Evolutionary conservation across 2,888 invertebrate genomes (phyloP).

Genomic region (Hypomecis punctinalis): DNA sequence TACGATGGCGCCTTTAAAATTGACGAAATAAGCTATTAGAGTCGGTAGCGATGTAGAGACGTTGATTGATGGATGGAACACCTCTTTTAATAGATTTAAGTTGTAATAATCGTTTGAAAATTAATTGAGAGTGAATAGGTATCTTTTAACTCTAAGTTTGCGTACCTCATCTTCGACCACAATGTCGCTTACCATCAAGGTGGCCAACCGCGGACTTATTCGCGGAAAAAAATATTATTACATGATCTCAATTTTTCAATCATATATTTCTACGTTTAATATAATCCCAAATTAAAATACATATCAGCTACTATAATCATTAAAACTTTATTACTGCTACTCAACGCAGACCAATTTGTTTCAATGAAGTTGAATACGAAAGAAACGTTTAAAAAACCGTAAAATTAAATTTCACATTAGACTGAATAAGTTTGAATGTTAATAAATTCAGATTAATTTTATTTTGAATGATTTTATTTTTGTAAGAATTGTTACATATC

Average conservation of each 20-base stretch:
- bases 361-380: neutral
- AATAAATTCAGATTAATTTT: neutral
- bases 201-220: no score
- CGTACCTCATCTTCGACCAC: no score
- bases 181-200: no score
- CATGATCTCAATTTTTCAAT: no score
- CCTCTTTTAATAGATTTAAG: conserved; percentile 10
- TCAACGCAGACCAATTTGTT: neutral
- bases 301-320: neutral
- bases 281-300: no score
- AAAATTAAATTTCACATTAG: neutral
- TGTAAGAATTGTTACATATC: no score
- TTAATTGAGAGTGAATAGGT: no score
- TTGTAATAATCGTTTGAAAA: no score
- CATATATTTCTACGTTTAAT: neutral
- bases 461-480: neutral
- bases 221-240: no score
- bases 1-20: no score
- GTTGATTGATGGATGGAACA: conserved; percentile 31
- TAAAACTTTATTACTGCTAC: neutral
- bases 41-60: conserved; percentile 31
- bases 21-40: neutral
- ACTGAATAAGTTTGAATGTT: neutral
- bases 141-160: no score
- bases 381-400: conserved; percentile 6